phyloP scores from a whole-genome alignment of 2,113 vertebrate genomes.

The Triplophysa siluroides region DNA sequence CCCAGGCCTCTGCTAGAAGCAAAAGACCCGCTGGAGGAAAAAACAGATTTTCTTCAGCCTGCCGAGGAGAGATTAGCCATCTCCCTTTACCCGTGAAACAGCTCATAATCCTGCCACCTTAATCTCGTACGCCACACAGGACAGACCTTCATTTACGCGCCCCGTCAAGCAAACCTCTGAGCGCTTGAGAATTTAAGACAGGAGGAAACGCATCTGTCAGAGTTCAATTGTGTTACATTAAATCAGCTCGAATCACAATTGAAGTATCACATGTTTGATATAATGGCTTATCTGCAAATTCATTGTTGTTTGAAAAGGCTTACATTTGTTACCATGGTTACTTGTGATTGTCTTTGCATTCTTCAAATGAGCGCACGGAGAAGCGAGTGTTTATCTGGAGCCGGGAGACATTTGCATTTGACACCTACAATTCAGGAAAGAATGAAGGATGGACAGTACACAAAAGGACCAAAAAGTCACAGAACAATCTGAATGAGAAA shows the following conservation, averaged over 20 bases:
- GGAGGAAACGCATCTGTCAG: slow-evolving; percentile 5
- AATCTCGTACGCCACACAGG: slow-evolving; percentile 54
- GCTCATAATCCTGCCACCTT: slow-evolving; percentile 55
- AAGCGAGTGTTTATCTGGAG: background rate
- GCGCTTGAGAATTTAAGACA: slow-evolving; percentile 24
- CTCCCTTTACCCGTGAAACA: slow-evolving; percentile 57
- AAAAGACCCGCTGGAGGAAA: slow-evolving; percentile 34
- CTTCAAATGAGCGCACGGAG: slow-evolving; percentile 23
- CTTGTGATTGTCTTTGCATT: slow-evolving; percentile 24
- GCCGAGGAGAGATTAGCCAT: slow-evolving; percentile 59
- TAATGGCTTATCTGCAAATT: slow-evolving; percentile 13
- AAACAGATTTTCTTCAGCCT: slow-evolving; percentile 52
- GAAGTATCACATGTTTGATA: slow-evolving; percentile 25
- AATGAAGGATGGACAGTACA: background rate
- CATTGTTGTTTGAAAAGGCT: slow-evolving; percentile 9
- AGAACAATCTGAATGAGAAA: slow-evolving; percentile 17
- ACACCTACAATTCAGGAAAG: background rate
- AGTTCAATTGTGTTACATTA: slow-evolving; percentile 6
- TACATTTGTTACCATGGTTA: slow-evolving; percentile 41
- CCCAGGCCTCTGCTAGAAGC: background rate
- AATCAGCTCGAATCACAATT: slow-evolving; percentile 1
- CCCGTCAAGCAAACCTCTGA: slow-evolving; percentile 37
- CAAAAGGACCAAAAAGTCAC: background rate
- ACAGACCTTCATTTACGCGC: slow-evolving; percentile 50
- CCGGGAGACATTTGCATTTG: slow-evolving; percentile 6